Conservation (phyloP, 2,797 vertebrate species). For the Taenioides sp. region DNA sequence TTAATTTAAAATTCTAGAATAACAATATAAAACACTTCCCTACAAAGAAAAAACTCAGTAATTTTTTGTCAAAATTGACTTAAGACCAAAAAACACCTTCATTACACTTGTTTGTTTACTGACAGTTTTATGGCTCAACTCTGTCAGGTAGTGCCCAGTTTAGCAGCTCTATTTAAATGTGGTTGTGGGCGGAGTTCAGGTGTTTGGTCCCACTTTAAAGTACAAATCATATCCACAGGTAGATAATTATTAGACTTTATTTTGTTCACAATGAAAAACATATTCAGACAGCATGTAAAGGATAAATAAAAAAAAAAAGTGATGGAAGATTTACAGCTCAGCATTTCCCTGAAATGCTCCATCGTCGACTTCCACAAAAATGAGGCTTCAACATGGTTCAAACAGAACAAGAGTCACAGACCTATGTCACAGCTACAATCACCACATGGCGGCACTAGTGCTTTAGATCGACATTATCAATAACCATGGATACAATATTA, state of each 20-base stretch:
- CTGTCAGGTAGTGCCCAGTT: too few relatives aligned
- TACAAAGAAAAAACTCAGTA: too few relatives aligned
- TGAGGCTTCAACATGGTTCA: neutral
- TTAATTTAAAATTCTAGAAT: too few relatives aligned
- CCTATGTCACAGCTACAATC: neutral
- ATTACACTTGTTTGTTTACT: too few relatives aligned
- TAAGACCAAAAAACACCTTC: too few relatives aligned
- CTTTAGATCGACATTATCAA: neutral
- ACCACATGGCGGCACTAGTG: neutral
- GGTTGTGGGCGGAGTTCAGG: too few relatives aligned
- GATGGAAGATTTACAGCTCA: slow-evolving; percentile 52
- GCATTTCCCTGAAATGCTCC: slow-evolving; percentile 56
- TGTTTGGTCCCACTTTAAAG: too few relatives aligned
- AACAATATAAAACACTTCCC: too few relatives aligned
- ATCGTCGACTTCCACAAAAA: slow-evolving; percentile 44
- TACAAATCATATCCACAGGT: neutral
- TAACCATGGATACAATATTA: neutral
- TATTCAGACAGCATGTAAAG: slow-evolving; percentile 14
- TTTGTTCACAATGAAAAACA: slow-evolving; percentile 34
- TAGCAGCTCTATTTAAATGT: too few relatives aligned
- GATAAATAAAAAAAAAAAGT: slow-evolving; percentile 40
- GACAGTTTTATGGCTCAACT: too few relatives aligned
- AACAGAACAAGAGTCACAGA: neutral
- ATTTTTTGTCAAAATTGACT: too few relatives aligned
- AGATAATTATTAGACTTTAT: neutral